Evolutionary conservation across 2,888 invertebrate genomes (phyloP).

Genomic region (Microchrysa polita): DNA sequence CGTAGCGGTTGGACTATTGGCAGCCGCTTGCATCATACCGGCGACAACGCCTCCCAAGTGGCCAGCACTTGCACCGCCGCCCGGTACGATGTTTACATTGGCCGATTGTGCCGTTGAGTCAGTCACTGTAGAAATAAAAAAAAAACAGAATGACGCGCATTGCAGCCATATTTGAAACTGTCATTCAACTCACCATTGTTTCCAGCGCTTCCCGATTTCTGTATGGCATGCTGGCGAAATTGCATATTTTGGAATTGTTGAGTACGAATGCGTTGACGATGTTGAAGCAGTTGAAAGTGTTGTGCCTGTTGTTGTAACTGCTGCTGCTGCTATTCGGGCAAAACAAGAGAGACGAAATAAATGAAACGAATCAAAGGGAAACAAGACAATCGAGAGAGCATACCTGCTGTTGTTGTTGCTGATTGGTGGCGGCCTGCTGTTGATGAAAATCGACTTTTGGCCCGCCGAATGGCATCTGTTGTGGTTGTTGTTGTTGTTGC

Average conservation of each 20-base stretch:
- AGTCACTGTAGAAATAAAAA: conserved; percentile 49
- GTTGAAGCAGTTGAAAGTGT: conserved; percentile 57
- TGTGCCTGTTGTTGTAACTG: conserved; percentile 56
- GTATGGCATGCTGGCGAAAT: conserved; percentile 57
- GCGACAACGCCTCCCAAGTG: neutral
- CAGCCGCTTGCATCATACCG: conserved; percentile 5
- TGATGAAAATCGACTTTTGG: conserved; percentile 52
- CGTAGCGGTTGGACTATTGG: conserved; percentile 41
- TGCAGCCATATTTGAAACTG: too few relatives aligned
- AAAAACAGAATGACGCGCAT: too few relatives aligned
- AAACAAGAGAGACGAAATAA: neutral
- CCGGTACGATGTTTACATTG: conserved; percentile 8
- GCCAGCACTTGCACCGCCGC: neutral
- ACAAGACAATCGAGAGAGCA: neutral
- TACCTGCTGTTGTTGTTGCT: conserved; percentile 55
- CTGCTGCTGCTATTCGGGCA: neutral
- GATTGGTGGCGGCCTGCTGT: conserved; percentile 52
- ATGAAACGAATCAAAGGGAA: neutral
- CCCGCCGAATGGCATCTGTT: conserved; percentile 29
- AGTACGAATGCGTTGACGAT: conserved; percentile 25
- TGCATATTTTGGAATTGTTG: conserved; percentile 56
- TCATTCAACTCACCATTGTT: conserved; percentile 8
- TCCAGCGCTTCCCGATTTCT: conserved; percentile 13
- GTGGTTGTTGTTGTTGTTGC: conserved; percentile 57
- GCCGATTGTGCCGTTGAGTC: conserved; percentile 60